Evolutionary conservation across 1,140 invertebrate species (phyloP), one percentile per base, ranked within the genome.

Genomic region (Lithobius niger): DNA sequence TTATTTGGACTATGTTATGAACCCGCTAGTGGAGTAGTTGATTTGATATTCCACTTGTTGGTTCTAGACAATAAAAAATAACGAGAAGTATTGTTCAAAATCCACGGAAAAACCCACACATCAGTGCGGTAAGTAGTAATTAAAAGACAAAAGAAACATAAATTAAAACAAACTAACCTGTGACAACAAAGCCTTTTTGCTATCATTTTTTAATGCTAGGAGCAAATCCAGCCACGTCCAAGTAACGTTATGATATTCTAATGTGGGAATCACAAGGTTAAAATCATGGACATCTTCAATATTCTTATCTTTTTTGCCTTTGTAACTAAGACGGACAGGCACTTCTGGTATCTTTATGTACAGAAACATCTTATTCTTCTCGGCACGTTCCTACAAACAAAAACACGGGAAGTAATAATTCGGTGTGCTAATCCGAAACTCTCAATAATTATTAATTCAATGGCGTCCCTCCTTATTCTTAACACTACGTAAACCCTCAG

Each of bases 151-250:
- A n/a, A n/a, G n/a, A n/a, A n/a, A n/a, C n/a, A n/a, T n/a, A n/a
- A n/a, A n/a, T n/a, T n/a, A n/a, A n/a, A n/a, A n/a, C n/a, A n/a
- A n/a, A 54, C 48, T 58, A 67, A 79, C 81, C 72, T 88, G 88
- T 24, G 87, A 85, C 10, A 98, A 69, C 52, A 97, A 86, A 25
- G 94, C 89, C 57, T 84, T 78, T 62, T 91, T 82, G 45, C 87
- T 93, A 63, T 96, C 89, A 65, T 84, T 92, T 71, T 97, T 95
- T 72, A 98, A 89, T 2, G 91, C 91, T 65, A 97, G 74, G 26
- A 97, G 73, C 50, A 99, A 75, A 75, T 99, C 96, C n/a, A 98
- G 78, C 96, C 96, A 99, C 0, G 94, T 98, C 95, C 96, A 99
- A 13, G 95, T 98, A 44, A 94, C 88, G 71, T 98, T 97, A 70